phyloP scores from a whole-genome alignment of 2,113 vertebrate species.

The Dipodomys merriami region DNA sequence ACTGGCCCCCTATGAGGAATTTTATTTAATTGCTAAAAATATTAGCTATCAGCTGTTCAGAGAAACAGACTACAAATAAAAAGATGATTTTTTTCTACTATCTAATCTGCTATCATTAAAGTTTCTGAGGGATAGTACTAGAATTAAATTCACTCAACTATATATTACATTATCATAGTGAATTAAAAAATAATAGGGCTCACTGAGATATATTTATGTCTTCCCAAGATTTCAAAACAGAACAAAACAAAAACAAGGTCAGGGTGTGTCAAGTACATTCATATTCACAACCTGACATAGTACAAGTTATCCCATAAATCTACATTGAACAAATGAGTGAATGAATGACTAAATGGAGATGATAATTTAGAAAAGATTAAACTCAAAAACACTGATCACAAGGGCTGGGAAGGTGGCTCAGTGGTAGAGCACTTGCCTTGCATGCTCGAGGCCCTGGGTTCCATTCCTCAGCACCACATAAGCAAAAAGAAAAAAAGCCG shows the following conservation, averaged over 20 bases:
- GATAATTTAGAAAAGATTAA: slow-evolving; percentile 1
- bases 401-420: too few relatives aligned
- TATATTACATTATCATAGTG: neutral
- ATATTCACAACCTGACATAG: neutral
- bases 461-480: too few relatives aligned
- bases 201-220: neutral
- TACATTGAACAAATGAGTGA: neutral
- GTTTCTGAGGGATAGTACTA: neutral
- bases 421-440: too few relatives aligned
- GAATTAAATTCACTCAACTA: neutral
- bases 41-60: neutral
- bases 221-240: neutral
- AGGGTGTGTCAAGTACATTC: slow-evolving; percentile 19
- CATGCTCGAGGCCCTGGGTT: too few relatives aligned
- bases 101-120: neutral
- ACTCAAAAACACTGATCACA: neutral
- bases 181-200: neutral
- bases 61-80: neutral
- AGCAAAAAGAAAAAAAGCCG: too few relatives aligned
- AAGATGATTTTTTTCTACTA: neutral
- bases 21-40: neutral
- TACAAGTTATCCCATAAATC: neutral
- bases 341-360: neutral
- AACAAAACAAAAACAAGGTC: neutral
- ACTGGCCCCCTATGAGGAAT: neutral